phyloP scores from a whole-genome alignment of 2,797 vertebrate genomes.

The Synaphobranchus kaupii region DNA sequence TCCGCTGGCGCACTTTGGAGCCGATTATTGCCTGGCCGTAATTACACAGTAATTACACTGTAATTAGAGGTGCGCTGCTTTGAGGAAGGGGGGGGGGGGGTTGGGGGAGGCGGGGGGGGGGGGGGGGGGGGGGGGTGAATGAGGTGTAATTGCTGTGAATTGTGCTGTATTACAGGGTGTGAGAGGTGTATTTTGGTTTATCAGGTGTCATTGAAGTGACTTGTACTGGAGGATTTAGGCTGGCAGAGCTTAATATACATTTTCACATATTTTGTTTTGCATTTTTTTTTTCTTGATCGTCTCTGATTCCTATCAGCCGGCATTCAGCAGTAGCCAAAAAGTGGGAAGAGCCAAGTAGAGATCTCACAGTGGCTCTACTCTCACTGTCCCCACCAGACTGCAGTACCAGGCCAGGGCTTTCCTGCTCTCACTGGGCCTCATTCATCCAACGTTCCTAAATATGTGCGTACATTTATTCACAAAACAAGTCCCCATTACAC shows the following conservation, averaged over 20 bases:
- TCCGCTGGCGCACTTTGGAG: constrained; percentile 69
- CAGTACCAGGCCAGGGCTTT: too few species aligned
- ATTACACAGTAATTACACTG: constrained; percentile 74
- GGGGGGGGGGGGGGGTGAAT: not conserved
- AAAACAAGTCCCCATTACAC: too few species aligned
- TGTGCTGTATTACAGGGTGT: too few species aligned
- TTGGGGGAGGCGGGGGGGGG: too few species aligned
- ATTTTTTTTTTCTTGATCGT: constrained; percentile 71
- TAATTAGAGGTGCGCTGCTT: constrained; percentile 60
- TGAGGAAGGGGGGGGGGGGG: constrained; percentile 19
- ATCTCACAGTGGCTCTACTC: too few species aligned
- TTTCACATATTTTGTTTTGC: constrained; percentile 69
- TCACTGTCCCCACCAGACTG: too few species aligned
- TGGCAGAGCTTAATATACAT: constrained; percentile 31
- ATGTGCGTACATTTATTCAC: too few species aligned
- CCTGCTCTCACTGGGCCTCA: too few species aligned
- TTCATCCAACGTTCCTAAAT: too few species aligned
- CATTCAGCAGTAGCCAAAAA: constrained; percentile 71
- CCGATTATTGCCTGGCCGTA: constrained; percentile 79
- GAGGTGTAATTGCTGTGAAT: not conserved
- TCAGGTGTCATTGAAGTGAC: not conserved
- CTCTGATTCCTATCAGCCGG: constrained; percentile 57
- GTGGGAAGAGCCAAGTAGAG: constrained; percentile 56
- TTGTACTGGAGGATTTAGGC: not conserved
- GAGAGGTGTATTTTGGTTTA: not conserved